Evolutionary conservation across 2,888 invertebrate genomes (phyloP), one percentile per base, ranked within the genome.

Genomic region (Heliothis peltigera): DNA sequence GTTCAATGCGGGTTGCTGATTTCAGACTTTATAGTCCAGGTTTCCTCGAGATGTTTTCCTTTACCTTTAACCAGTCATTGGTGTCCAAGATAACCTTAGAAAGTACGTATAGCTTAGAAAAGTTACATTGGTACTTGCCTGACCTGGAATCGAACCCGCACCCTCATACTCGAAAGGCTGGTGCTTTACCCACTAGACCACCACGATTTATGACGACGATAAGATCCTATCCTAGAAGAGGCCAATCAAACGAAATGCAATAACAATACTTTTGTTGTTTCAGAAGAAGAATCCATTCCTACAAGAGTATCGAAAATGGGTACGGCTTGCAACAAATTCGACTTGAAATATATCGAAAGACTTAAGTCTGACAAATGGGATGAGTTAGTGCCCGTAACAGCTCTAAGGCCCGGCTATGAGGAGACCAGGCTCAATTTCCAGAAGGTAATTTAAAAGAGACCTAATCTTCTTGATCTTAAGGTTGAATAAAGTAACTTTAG

Each of bases 391-490:
- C 95, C 95, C 1, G 91, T 94, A 85, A 95, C 95, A 8, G 86
- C 89, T 28, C 87, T 96, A 15, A 86, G 90, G 57, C 92, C 96
- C 0, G 96, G 96, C 12, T 95, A 95, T 81, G 91, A 94, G 61
- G 95, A 95, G n/a, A 96, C 96, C 0, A 93, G 96, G 71, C 93
- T 95, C 74, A 96, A 96, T 83, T 96, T 92, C 78, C 95, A 96
- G 79, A 91, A 94, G 90, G 92, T 95, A 83, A 71, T 66, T 55
- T 57, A 46, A 35, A 69, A 57, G 15, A 70, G 44, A 12, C 35
- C 49, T 46, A 58, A 48, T 21, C 10, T 55, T 49, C 18, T 53
- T 21, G 32, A 7, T 56, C 48, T 49, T 12, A 5, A n/a, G 39
- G 12, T 18, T 48, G 1, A 49, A 32, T 5, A 8, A 17, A 17